phyloP scores from a whole-genome alignment of 2,888 invertebrate genomes.

The Clivina fossor region DNA sequence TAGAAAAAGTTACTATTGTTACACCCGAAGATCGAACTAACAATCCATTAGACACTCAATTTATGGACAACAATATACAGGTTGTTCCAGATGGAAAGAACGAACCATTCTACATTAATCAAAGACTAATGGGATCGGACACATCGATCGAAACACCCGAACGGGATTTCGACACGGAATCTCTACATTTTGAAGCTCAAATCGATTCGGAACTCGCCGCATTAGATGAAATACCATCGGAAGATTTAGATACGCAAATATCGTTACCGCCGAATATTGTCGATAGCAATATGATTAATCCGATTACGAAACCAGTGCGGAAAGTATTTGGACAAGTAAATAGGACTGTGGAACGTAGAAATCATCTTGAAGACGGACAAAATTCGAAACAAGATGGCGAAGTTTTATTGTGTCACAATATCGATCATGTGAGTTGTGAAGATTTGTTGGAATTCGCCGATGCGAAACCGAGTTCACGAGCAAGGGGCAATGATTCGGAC shows the following conservation, averaged over 20 bases:
- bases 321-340: conserved; percentile 21
- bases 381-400: conserved; percentile 36
- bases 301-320: conserved; percentile 22
- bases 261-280: conserved; percentile 14
- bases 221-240: conserved; percentile 57
- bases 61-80: conserved; percentile 45
- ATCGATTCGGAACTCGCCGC: conserved; percentile 65
- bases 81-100: conserved; percentile 34
- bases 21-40: conserved; percentile 48
- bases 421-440: conserved; percentile 88
- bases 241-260: conserved; percentile 29
- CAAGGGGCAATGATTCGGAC: conserved; percentile 84
- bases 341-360: conserved; percentile 2
- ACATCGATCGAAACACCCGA: conserved; percentile 31
- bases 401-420: conserved; percentile 44
- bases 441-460: conserved; percentile 87
- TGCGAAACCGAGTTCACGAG: conserved; percentile 78
- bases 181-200: conserved; percentile 61
- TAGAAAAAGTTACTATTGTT: conserved; percentile 60
- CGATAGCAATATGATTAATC: conserved; percentile 6
- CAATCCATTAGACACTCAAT: conserved; percentile 44
- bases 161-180: conserved; percentile 50
- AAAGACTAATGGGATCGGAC: conserved; percentile 33
- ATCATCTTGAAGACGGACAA: conserved; percentile 22
- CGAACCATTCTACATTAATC: conserved; percentile 39